Conservation (phyloP, 2,888 invertebrate genomes). For the Pimpla rufipes region DNA sequence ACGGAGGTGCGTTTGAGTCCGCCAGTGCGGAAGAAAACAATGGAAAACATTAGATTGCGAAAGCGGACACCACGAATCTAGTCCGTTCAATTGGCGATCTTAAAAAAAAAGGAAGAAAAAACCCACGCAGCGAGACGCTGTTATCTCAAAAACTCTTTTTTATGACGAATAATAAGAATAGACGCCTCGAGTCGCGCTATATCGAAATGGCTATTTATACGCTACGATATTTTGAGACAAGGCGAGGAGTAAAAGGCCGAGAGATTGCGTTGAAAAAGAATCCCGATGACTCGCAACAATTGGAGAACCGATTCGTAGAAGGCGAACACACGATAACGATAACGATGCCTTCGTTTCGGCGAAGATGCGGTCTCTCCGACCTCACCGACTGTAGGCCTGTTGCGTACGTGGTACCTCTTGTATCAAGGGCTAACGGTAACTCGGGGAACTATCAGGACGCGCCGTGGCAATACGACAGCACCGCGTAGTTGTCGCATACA, state of each 20-base stretch:
- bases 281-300: background rate
- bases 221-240: background rate
- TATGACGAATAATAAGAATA: slow-evolving; percentile 1
- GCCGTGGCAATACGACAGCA: background rate
- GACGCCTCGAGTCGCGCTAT: background rate
- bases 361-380: background rate
- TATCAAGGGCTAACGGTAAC: slow-evolving; percentile 26
- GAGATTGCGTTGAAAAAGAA: background rate
- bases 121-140: background rate
- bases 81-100: too few relatives aligned
- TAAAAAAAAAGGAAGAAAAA: background rate
- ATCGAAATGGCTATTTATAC: background rate
- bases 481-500: background rate
- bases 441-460: slow-evolving; percentile 9
- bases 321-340: background rate
- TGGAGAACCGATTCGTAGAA: background rate
- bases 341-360: background rate
- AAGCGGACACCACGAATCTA: too few relatives aligned
- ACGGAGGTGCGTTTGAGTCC: slow-evolving; percentile 12
- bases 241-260: background rate
- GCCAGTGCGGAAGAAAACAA: background rate
- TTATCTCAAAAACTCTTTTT: slow-evolving; percentile 3
- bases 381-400: background rate
- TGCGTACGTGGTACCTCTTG: background rate
- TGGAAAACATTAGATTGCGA: too few relatives aligned